These are phyloP conservation scores for Propithecus perrieri DNA, from an alignment of 2,797 vertebrate genomes.

Conservation along the genomic window DNA sequence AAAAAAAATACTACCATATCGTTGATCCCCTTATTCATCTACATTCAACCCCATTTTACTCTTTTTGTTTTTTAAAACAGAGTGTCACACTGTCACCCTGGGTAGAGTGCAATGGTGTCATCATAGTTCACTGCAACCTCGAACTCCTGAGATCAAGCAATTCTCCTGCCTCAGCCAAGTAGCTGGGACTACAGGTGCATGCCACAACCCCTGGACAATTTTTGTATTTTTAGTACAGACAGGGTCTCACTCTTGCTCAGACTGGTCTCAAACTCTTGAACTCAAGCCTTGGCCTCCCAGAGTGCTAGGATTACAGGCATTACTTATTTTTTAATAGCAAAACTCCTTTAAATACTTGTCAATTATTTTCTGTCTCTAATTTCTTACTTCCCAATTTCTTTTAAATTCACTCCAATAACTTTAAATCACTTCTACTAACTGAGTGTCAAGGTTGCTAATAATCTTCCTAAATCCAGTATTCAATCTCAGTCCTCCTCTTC, in stretches of 20 bases:
- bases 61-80: not conserved
- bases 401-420: not conserved
- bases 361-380: not conserved
- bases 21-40: not conserved
- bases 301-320: too few relatives aligned
- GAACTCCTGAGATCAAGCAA: too few relatives aligned
- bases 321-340: not conserved
- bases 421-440: not conserved
- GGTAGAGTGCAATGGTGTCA: too few relatives aligned
- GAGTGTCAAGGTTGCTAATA: not conserved
- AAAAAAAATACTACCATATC: not conserved
- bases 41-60: not conserved
- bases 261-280: too few relatives aligned
- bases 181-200: too few relatives aligned
- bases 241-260: too few relatives aligned
- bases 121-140: too few relatives aligned
- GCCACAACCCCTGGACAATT: too few relatives aligned
- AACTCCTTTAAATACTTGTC: not conserved
- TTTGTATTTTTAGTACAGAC: too few relatives aligned
- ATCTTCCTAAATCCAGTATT: not conserved
- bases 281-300: too few relatives aligned
- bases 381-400: not conserved
- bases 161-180: too few relatives aligned
- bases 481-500: not conserved
- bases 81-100: too few relatives aligned